These are phyloP conservation scores for Argopecten irradians DNA, from an alignment of 1,140 invertebrate genomes.

Conservation along the genomic window DNA sequence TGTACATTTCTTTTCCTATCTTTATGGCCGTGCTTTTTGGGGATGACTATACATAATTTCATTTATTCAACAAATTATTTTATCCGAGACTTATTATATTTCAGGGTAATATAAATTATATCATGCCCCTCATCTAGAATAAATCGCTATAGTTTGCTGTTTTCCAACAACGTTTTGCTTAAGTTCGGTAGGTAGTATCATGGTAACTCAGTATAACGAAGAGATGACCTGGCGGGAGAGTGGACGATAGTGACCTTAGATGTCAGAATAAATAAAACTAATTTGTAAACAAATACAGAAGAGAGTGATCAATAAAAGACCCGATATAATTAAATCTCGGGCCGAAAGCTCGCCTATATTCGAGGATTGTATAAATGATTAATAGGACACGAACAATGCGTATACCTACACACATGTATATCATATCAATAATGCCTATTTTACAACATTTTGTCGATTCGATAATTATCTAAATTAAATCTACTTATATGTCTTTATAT, in stretches of 20 bases:
- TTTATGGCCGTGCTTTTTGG: too few species aligned
- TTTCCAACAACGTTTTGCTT: too few species aligned
- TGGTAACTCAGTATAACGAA: too few species aligned
- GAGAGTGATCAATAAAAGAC: not conserved
- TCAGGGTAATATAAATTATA: too few species aligned
- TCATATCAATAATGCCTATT: not conserved
- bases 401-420: not conserved
- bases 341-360: not conserved
- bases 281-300: not conserved
- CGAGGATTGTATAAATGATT: not conserved
- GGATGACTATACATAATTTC: too few species aligned
- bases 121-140: too few species aligned
- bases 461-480: slow-evolving; percentile 24
- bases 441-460: slow-evolving; percentile 12
- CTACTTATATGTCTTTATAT: not conserved
- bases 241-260: not conserved
- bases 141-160: too few species aligned
- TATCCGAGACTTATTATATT: too few species aligned
- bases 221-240: too few species aligned
- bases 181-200: too few species aligned
- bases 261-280: slow-evolving; percentile 4
- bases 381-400: not conserved
- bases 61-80: too few species aligned
- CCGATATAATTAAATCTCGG: not conserved
- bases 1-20: too few species aligned